Base-by-base conservation (phyloP, 1,140 invertebrate species). In the Neoseiulus cucumeris region DNA sequence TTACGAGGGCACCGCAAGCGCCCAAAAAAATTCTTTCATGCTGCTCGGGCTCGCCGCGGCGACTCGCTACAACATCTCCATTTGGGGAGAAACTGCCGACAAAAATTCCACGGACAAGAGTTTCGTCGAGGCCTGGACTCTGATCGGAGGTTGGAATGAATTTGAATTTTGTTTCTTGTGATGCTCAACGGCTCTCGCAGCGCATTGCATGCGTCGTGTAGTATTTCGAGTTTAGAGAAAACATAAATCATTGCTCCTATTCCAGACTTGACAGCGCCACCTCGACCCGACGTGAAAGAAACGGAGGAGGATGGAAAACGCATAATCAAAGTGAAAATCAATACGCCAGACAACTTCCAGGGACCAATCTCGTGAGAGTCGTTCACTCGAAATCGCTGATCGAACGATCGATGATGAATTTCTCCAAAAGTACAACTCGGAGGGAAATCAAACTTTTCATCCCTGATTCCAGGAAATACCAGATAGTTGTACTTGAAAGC, bases 401-500 rank as follows among this genome's bases (percentile, higher is more conserved):
- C 42, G 42, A 14, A n/a, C n/a, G 12, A 14, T 66, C 20, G 17
- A 2, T 39, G 45, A 44, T 2, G 25, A n/a, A 67, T 33, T 18
- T 42, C 1, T 39, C 30, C 65, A 47, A 22, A 30, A 29, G 45
- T 20, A 28, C 6, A 9, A 1, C 33, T 28, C 64, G 51, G 25
- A 22, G 30, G 42, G 28, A 25, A 65, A 51, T 41, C 20, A 29
- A 25, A 47, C n/a, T 42, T 67, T 17, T 20, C 39, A 41, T n/a
- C 73, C 79, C 20, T 74, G 80, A 64, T 80, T 82, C 87, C 0
- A 82, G 80, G 47, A 77, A 79, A 64, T 85, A 89, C 68, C 80
- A 83, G 68, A 76, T 89, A 25, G 80, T 87, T 44, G 82, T 89
- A 1, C 79, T 86, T 1, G 81, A 87, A 72, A 79, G 82, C 70